Evolutionary conservation across 2,888 invertebrate species (phyloP), one percentile per base, ranked within the genome.

Genomic region (Drosophila subsilvestris): DNA sequence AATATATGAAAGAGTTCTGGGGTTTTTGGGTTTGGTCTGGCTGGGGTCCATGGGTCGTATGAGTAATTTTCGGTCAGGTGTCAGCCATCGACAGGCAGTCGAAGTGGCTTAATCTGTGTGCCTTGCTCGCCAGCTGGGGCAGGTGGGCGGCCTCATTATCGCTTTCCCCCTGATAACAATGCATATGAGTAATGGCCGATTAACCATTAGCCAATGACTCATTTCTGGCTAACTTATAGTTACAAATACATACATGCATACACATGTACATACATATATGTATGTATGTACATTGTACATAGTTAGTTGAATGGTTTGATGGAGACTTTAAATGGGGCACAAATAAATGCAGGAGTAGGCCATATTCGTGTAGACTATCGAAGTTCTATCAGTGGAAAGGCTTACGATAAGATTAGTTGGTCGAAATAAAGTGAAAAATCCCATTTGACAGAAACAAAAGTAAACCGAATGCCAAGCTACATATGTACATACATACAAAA

Each of bases 161-260:
- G 47, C 42, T 25, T 53, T 47, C 6, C 4, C 17, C 12, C 9
- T n/a, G 66, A 65, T 56, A 49, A 65, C 54, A 50, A 56, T 47
- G 57, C 74, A 63, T 74, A 76, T 79, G 79, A 79, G 66, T 79
- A 79, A 79, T 44, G 27, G 5, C 32, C 32, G 54, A 48, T 53
- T 66, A 66, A 56, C 65, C 53, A 29, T 18, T 50, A 50, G 50
- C 50, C 17, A 55, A 27, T 66, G 65, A 65, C 20, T 65, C 65
- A 65, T 29, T 14, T 14, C 27, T 10, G 27, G 29, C 27, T 20
- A 18, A 17, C 3, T 27, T 7, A 0, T 12, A n/a, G n/a, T 20
- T 25, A 49, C n/a, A n/a, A n/a, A n/a, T 29, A 4, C 14, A 9
- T n/a, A 49, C 49, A 32, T 43, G 55, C 32, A 18, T 14, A 1